Conservation (phyloP, 2,888 invertebrate species). For the Willowsia nigromaculata region DNA sequence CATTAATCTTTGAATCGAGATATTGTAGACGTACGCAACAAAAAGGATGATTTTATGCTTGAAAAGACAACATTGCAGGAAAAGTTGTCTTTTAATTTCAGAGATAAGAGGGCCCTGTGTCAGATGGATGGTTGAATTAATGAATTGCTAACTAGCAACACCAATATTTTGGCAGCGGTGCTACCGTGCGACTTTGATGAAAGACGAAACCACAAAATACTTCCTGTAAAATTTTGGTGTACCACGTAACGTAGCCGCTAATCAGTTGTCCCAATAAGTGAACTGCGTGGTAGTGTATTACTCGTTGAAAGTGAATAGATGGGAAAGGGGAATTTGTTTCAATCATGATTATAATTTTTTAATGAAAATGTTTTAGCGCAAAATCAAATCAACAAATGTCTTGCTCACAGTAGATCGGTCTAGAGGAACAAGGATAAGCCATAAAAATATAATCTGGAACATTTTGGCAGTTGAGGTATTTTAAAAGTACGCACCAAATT, state of each 20-base stretch:
- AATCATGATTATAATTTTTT: not conserved
- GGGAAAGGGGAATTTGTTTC: not conserved
- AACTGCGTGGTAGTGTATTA: not conserved
- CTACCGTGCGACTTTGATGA: slow-evolving; percentile 49
- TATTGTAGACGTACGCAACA: not conserved
- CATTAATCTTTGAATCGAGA: not conserved
- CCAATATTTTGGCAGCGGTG: not conserved
- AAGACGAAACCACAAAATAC: slow-evolving; percentile 63
- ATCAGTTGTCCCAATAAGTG: not conserved
- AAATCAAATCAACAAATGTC: slow-evolving; percentile 12
- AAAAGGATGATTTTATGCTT: not conserved
- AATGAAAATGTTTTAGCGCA: not conserved
- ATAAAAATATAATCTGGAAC: not conserved
- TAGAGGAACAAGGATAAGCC: slow-evolving; percentile 20
- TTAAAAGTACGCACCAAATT: slow-evolving; percentile 20
- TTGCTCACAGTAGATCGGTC: not conserved
- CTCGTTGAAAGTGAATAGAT: not conserved
- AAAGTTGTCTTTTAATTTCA: not conserved
- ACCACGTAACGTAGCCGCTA: slow-evolving; percentile 48
- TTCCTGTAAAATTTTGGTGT: slow-evolving; percentile 62
- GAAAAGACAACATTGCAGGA: not conserved
- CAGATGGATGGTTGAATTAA: not conserved
- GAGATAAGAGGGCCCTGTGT: not conserved
- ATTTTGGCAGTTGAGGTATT: not conserved
- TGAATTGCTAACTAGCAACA: not conserved